These are phyloP conservation scores for Drosophila guanche DNA, from an alignment of 1,140 invertebrate species.

Conservation along the genomic window DNA sequence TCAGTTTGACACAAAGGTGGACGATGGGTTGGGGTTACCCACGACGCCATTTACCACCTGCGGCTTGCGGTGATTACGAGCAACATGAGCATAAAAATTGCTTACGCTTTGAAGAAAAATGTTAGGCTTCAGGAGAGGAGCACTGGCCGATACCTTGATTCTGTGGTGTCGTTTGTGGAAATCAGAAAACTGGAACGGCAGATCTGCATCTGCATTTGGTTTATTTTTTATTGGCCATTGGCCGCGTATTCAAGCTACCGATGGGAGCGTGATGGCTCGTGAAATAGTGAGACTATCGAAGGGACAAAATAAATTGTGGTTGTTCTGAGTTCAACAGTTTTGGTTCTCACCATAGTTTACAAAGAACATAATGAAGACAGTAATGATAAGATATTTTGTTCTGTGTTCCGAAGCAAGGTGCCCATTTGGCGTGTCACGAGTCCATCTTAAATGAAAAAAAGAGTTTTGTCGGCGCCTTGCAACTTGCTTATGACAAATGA, in stretches of 20 bases:
- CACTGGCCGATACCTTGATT: constrained; percentile 43
- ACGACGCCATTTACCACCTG: constrained; percentile 74
- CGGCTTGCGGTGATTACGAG: constrained; percentile 80
- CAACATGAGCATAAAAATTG: constrained; percentile 82
- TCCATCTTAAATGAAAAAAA: constrained; percentile 11
- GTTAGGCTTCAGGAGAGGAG: constrained; percentile 48
- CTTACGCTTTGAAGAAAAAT: constrained; percentile 66
- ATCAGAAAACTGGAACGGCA: constrained; percentile 36
- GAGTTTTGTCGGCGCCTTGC: constrained; percentile 70
- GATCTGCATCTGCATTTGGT: constrained; percentile 15
- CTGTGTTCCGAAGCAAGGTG: not conserved
- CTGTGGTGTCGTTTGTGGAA: constrained; percentile 62
- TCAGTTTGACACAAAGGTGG: constrained; percentile 6
- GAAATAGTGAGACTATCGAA: not conserved
- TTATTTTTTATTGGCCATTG: not conserved
- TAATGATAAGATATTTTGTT: too few species aligned
- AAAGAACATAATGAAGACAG: not conserved
- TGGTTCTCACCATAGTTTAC: not conserved
- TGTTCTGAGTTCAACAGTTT: too few species aligned
- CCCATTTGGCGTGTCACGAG: constrained; percentile 11
- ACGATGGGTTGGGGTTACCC: constrained; percentile 18
- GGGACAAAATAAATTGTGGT: too few species aligned
- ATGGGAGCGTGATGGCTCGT: constrained; percentile 18
- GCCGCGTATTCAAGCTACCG: constrained; percentile 3
- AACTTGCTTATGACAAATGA: constrained; percentile 82